These are phyloP conservation scores for Andrena marginata DNA, from an alignment of 2,888 invertebrate genomes.

Conservation along the genomic window DNA sequence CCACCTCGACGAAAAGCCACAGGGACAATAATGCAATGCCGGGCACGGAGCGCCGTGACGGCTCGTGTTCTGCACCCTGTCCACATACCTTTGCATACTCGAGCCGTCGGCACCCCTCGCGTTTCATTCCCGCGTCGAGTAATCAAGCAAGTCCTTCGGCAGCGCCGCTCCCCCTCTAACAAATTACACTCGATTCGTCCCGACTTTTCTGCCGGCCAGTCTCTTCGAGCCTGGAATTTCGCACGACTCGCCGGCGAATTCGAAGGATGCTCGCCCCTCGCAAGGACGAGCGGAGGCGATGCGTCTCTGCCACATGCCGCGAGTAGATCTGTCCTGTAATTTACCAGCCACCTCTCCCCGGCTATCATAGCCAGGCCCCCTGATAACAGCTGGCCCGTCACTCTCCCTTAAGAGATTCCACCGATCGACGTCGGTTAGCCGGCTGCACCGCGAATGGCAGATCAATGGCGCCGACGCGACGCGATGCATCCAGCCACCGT, in stretches of 20 bases:
- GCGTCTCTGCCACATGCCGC: conserved; percentile 71
- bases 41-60: neutral
- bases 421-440: conserved; percentile 47
- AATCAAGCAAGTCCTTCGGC: conserved; percentile 32
- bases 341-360: conserved; percentile 16
- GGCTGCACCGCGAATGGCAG: conserved; percentile 49
- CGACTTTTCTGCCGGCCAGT: conserved; percentile 27
- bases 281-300: conserved; percentile 57
- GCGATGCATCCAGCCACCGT: conserved; percentile 64
- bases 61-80: conserved; percentile 27
- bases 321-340: conserved; percentile 64
- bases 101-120: conserved; percentile 29
- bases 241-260: conserved; percentile 43
- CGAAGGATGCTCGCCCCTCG: conserved; percentile 17
- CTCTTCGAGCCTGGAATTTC: conserved; percentile 50
- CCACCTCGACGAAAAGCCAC: conserved; percentile 27
- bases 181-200: conserved; percentile 49
- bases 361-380: conserved; percentile 42
- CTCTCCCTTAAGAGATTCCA: conserved; percentile 46
- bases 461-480: conserved; percentile 72
- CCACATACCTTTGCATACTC: conserved; percentile 45
- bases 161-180: conserved; percentile 16
- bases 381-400: conserved; percentile 52
- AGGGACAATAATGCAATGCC: conserved; percentile 26
- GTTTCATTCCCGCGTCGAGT: conserved; percentile 33